Percentiles rank a stretch among this genome's conserved stretches.
phyloP scores from a whole-genome alignment of 2,797 vertebrate genomes.

The Echeneis naucrates region DNA sequence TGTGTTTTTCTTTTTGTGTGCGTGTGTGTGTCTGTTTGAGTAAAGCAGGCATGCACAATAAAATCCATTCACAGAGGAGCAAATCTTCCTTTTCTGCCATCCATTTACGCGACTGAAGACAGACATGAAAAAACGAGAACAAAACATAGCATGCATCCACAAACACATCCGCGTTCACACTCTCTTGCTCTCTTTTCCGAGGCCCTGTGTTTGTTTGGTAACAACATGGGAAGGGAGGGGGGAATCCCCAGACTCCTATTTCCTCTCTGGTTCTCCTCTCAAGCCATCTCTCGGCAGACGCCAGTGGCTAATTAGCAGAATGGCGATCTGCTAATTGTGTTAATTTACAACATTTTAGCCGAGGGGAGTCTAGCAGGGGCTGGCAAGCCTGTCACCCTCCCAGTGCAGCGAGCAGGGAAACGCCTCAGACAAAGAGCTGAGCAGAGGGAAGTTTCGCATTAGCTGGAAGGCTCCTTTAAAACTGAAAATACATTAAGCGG shows the following conservation, averaged over 20 bases:
- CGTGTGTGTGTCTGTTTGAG: constrained; percentile 51
- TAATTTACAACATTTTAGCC: constrained; percentile 99
- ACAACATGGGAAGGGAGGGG: constrained; percentile 87
- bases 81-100: constrained; percentile 53
- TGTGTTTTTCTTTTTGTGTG: too few relatives aligned
- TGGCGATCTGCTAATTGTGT: constrained; percentile 97
- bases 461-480: constrained; percentile 58
- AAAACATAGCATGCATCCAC: constrained; percentile 25
- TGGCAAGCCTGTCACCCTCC: constrained; percentile 90
- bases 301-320: constrained; percentile 97
- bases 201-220: constrained; percentile 88
- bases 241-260: constrained; percentile 75
- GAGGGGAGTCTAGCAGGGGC: constrained; percentile 92
- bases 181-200: constrained; percentile 71
- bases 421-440: constrained; percentile 88
- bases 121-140: constrained; percentile 16
- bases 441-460: constrained; percentile 42
- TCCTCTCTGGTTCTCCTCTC: constrained; percentile 90
- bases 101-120: constrained; percentile 63
- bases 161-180: constrained; percentile 57
- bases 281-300: constrained; percentile 90
- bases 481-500: constrained; percentile 42
- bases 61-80: constrained; percentile 61
- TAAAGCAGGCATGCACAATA: constrained; percentile 62
- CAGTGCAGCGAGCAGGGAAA: constrained; percentile 85